Conservation (phyloP, 2,113 vertebrate species). For the Glaucidium brasilianum region DNA sequence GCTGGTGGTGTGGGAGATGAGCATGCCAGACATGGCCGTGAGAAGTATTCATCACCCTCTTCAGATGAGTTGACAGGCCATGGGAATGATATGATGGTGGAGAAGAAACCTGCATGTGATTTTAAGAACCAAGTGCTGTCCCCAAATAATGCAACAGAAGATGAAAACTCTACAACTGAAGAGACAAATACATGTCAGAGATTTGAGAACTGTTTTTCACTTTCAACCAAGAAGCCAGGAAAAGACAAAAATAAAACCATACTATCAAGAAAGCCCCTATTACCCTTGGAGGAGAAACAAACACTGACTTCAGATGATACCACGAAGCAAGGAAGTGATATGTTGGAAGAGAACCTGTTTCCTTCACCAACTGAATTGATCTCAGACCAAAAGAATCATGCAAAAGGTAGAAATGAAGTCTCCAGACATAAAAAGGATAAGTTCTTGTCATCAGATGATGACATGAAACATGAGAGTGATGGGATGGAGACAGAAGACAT, state of each 20-base stretch:
- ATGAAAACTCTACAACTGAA: background rate
- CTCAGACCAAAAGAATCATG: background rate
- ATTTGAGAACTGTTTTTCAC: background rate
- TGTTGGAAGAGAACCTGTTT: background rate
- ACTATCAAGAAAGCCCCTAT: background rate
- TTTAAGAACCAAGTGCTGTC: background rate
- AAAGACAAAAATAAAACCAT: background rate
- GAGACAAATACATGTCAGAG: background rate
- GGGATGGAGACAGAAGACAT: background rate
- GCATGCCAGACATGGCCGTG: background rate
- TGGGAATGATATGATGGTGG: background rate
- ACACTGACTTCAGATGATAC: background rate
- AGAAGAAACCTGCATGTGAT: background rate
- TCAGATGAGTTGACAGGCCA: background rate
- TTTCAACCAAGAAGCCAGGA: background rate
- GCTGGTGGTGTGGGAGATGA: background rate
- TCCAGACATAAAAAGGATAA: background rate
- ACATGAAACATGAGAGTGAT: background rate
- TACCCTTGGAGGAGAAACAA: background rate
- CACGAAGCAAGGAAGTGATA: background rate
- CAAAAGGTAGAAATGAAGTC: background rate
- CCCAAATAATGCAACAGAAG: background rate
- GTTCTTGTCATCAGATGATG: background rate
- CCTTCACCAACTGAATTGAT: background rate
- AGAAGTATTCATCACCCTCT: background rate